These are phyloP conservation scores for Zonitis immaculata DNA, from an alignment of 2,888 invertebrate species.

Conservation along the genomic window DNA sequence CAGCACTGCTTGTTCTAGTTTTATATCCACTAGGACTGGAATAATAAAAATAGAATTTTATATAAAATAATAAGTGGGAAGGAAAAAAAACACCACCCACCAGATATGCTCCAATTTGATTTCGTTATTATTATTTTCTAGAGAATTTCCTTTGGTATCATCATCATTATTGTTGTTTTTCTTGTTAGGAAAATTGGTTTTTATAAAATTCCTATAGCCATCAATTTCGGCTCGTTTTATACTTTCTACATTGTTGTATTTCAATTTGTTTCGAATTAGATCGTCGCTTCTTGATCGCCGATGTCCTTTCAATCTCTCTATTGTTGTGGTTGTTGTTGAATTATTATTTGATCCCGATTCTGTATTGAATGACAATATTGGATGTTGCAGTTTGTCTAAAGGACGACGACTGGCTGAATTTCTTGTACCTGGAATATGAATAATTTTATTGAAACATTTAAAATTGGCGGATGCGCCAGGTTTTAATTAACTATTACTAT, in stretches of 20 bases:
- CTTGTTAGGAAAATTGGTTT: conserved; percentile 9
- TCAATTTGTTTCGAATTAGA: conserved; percentile 36
- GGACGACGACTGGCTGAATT: background rate
- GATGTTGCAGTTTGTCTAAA: background rate
- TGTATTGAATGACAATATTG: background rate
- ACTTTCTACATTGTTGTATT: conserved; percentile 36
- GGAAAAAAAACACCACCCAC: background rate
- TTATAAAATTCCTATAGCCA: conserved; percentile 40
- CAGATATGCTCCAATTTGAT: background rate
- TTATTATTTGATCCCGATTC: background rate
- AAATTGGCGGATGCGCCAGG: conserved; percentile 4
- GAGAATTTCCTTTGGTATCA: background rate
- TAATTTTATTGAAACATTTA: background rate
- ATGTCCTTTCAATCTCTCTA: conserved; percentile 13
- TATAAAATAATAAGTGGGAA: background rate
- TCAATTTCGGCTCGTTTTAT: conserved; percentile 38
- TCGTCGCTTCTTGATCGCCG: conserved; percentile 37
- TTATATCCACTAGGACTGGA: conserved; percentile 43
- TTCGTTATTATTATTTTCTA: background rate
- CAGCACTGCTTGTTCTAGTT: conserved; percentile 52
- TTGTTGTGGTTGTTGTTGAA: background rate
- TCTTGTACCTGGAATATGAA: background rate
- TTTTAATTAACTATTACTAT: no score
- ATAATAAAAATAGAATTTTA: no score
- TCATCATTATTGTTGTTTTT: background rate